Percentiles rank a stretch among this genome's conserved stretches.
Evolutionary conservation across 2,113 vertebrate species (phyloP).

Genomic region (Polyodon spathula): DNA sequence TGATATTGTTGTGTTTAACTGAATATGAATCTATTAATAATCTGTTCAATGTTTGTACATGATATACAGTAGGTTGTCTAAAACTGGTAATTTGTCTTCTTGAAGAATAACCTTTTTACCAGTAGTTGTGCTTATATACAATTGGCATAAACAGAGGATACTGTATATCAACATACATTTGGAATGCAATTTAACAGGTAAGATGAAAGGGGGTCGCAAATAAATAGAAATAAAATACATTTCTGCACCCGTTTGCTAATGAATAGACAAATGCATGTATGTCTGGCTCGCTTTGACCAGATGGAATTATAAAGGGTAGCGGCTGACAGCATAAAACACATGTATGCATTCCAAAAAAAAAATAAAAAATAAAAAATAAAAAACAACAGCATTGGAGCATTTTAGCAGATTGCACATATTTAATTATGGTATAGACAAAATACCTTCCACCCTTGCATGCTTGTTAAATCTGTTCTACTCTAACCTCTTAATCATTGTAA

Average conservation of each 20-base stretch:
- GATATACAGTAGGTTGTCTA: neutral
- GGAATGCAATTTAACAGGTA: conserved; percentile 46
- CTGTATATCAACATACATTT: conserved; percentile 43
- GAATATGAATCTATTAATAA: no score
- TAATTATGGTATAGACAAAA: no score
- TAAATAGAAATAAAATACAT: neutral
- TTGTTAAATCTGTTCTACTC: no score
- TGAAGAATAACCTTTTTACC: conserved; percentile 50
- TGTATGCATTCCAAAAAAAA: neutral
- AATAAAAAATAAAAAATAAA: no score
- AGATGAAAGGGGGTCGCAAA: conserved; percentile 19
- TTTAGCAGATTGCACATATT: neutral
- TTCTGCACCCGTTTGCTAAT: conserved; percentile 2
- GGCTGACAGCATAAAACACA: neutral
- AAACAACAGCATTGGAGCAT: neutral
- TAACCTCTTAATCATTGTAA: no score
- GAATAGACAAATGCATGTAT: neutral
- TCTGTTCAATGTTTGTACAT: neutral
- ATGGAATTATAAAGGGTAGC: neutral
- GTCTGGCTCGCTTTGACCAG: conserved; percentile 2
- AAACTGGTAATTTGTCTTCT: conserved; percentile 63
- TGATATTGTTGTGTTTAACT: no score
- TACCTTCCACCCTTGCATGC: no score
- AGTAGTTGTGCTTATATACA: conserved; percentile 35
- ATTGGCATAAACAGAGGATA: conserved; percentile 48